These are phyloP conservation scores for Myotis daubentonii DNA, from an alignment of 2,797 vertebrate species.

Conservation along the genomic window DNA sequence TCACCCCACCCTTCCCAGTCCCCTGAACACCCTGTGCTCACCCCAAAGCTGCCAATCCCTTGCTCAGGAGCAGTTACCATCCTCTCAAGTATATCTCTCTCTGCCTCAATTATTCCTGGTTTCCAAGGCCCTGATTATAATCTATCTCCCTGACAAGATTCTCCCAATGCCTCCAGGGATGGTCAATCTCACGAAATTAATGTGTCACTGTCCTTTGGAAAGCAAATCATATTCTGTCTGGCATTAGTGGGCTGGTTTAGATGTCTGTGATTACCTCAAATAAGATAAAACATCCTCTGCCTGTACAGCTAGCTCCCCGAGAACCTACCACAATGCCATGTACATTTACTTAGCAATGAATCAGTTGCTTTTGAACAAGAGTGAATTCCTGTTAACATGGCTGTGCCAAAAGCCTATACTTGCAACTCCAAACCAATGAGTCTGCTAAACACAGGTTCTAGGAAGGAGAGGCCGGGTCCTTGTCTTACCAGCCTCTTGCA, in stretches of 20 bases:
- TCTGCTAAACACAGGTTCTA: background rate
- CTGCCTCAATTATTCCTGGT: background rate
- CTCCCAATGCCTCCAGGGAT: background rate
- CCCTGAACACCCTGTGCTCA: background rate
- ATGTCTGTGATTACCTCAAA: background rate
- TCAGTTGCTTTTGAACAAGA: background rate
- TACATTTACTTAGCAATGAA: background rate
- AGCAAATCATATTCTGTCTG: background rate
- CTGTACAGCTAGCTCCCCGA: background rate
- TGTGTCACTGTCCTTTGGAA: background rate
- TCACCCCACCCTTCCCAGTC: rapidly evolving
- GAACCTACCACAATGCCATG: background rate
- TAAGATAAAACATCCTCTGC: background rate
- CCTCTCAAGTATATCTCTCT: background rate
- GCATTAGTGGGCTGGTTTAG: background rate
- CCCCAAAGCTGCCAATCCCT: background rate
- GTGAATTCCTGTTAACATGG: background rate
- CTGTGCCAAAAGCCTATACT: background rate
- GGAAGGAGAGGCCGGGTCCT: background rate
- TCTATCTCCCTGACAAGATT: background rate
- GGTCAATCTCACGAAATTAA: background rate
- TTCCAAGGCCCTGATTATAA: background rate
- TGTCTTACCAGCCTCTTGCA: background rate
- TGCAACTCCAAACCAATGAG: background rate
- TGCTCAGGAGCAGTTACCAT: background rate